A percentile compares a stretch with the other conserved stretches of the same genome.
Evolutionary conservation across 1,140 invertebrate species (phyloP).

Genomic region (Venturia canescens): DNA sequence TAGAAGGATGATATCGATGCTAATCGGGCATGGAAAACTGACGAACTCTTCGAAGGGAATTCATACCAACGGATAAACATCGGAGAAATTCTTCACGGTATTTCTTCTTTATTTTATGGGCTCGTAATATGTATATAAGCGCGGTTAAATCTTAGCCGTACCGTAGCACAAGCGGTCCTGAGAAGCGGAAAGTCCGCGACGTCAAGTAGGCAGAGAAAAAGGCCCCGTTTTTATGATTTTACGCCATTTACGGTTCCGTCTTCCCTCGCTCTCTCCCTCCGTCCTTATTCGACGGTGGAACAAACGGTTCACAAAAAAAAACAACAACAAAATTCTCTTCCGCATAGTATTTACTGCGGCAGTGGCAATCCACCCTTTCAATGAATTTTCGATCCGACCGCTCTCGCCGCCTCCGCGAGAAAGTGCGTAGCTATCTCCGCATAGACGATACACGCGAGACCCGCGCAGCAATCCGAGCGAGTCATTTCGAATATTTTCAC

Average conservation of each 20-base stretch:
- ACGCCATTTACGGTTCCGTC: slow-evolving; percentile 31
- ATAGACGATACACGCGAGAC: too few species aligned
- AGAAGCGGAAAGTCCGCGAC: background rate
- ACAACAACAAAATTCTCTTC: slow-evolving; percentile 15
- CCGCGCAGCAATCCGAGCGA: too few species aligned
- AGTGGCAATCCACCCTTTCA: too few species aligned
- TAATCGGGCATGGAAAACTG: too few species aligned
- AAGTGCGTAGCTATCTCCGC: too few species aligned
- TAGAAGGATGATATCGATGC: background rate
- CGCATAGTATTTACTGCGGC: background rate
- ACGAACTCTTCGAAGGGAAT: too few species aligned
- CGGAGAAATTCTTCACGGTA: background rate
- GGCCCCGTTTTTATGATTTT: slow-evolving; percentile 32
- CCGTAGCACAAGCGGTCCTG: slow-evolving; percentile 29
- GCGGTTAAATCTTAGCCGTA: slow-evolving; percentile 27
- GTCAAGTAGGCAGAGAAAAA: slow-evolving; percentile 1
- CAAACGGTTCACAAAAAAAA: background rate
- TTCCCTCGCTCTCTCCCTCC: slow-evolving; percentile 10
- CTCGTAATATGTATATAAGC: background rate
- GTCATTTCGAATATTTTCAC: background rate
- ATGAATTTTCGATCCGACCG: too few species aligned
- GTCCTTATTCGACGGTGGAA: background rate
- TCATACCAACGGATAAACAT: too few species aligned
- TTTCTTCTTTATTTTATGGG: background rate
- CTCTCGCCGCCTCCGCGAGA: too few species aligned